Evolutionary conservation across 2,797 vertebrate species (phyloP).

Genomic region (Cynopterus sphinx): DNA sequence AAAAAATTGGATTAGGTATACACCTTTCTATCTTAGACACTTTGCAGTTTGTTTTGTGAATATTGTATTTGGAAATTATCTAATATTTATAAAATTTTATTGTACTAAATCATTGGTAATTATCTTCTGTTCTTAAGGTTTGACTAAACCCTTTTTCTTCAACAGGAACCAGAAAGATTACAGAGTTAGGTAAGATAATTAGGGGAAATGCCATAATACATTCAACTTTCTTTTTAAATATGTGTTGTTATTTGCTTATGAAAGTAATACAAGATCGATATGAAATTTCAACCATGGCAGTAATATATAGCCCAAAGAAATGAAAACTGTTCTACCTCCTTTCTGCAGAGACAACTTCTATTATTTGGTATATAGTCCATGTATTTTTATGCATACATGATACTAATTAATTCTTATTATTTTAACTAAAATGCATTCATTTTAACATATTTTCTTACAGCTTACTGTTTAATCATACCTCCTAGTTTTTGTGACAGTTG

Average conservation of each 20-base stretch:
- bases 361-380: background rate
- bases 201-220: constrained; percentile 8
- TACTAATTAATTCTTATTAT: constrained; percentile 35
- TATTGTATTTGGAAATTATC: background rate
- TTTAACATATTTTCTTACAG: background rate
- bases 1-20: constrained; percentile 1
- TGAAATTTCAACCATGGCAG: constrained; percentile 11
- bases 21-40: background rate
- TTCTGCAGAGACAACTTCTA: background rate
- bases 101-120: background rate
- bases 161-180: background rate
- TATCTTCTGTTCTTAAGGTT: constrained; percentile 33
- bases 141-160: background rate
- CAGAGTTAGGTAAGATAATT: constrained; percentile 45
- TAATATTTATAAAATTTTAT: constrained; percentile 43
- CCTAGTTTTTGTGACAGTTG: background rate
- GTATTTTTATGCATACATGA: background rate
- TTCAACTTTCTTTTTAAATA: constrained; percentile 32
- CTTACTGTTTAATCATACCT: background rate
- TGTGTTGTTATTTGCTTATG: constrained; percentile 6
- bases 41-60: constrained; percentile 28
- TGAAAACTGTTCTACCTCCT: background rate
- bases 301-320: background rate
- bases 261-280: background rate
- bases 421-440: constrained; percentile 39